Conservation (phyloP, 2,888 invertebrate species). For the Dorcus parallelipipedus region DNA sequence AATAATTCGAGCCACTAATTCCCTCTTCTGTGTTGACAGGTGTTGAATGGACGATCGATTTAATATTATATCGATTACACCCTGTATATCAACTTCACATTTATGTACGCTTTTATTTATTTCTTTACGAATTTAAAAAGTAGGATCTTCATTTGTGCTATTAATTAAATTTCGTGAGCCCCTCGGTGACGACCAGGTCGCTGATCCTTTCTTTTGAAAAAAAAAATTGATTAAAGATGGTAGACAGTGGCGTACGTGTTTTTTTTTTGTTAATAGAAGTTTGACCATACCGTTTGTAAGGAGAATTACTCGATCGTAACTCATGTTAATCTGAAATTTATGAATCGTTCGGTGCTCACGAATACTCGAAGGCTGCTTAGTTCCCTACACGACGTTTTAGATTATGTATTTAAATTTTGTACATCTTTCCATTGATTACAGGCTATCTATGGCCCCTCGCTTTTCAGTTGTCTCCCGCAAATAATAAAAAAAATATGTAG, state of each 20-base stretch:
- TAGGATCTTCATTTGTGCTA: too few relatives aligned
- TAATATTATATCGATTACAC: too few relatives aligned
- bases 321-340: slow-evolving; percentile 34
- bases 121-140: too few relatives aligned
- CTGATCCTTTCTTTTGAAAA: too few relatives aligned
- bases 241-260: not conserved
- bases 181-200: too few relatives aligned
- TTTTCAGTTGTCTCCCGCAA: not conserved
- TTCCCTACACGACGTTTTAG: slow-evolving; percentile 29
- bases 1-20: too few relatives aligned
- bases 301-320: slow-evolving; percentile 26
- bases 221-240: not conserved
- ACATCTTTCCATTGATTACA: slow-evolving; percentile 29
- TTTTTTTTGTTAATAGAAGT: slow-evolving; percentile 10
- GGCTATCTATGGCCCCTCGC: slow-evolving; percentile 26
- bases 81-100: too few relatives aligned
- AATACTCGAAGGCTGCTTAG: slow-evolving; percentile 25
- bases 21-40: too few relatives aligned
- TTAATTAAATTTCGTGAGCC: too few relatives aligned
- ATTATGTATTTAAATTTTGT: slow-evolving; percentile 33
- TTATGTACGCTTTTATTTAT: too few relatives aligned
- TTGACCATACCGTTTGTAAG: slow-evolving; percentile 11
- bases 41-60: too few relatives aligned
- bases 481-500: not conserved
- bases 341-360: slow-evolving; percentile 32